Evolutionary conservation across 2,888 invertebrate species (phyloP).

Genomic region (Drosophila paracracens): DNA sequence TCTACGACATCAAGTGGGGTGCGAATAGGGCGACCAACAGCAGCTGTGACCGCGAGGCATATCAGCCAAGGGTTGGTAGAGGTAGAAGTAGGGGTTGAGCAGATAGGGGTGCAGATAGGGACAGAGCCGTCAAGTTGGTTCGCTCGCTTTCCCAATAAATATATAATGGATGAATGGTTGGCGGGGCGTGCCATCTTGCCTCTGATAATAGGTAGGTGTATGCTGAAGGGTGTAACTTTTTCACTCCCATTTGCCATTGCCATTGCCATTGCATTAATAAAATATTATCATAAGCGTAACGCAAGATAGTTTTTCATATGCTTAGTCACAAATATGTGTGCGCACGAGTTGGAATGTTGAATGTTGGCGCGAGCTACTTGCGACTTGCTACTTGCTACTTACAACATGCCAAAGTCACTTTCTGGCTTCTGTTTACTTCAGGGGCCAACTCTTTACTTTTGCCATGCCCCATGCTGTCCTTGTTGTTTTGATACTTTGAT

Average conservation of each 20-base stretch:
- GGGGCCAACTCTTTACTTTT: slow-evolving; percentile 55
- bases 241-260: background rate
- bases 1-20: slow-evolving; percentile 30
- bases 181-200: slow-evolving; percentile 49
- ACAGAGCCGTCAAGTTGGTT: slow-evolving; percentile 26
- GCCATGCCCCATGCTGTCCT: background rate
- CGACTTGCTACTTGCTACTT: slow-evolving; percentile 16
- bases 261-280: slow-evolving; percentile 59
- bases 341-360: slow-evolving; percentile 28
- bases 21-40: background rate
- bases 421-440: slow-evolving; percentile 45
- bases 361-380: slow-evolving; percentile 24
- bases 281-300: slow-evolving; percentile 78
- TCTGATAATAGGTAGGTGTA: slow-evolving; percentile 18
- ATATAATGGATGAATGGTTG: slow-evolving; percentile 60
- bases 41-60: slow-evolving; percentile 30
- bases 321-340: slow-evolving; percentile 56
- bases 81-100: background rate
- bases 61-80: slow-evolving; percentile 23
- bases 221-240: background rate
- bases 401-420: slow-evolving; percentile 28
- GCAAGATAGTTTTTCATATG: slow-evolving; percentile 76
- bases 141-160: slow-evolving; percentile 58
- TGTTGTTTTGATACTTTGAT: slow-evolving; percentile 70
- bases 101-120: background rate